Evolutionary conservation across 2,888 invertebrate genomes (phyloP).

Genomic region (Halictus ligatus): DNA sequence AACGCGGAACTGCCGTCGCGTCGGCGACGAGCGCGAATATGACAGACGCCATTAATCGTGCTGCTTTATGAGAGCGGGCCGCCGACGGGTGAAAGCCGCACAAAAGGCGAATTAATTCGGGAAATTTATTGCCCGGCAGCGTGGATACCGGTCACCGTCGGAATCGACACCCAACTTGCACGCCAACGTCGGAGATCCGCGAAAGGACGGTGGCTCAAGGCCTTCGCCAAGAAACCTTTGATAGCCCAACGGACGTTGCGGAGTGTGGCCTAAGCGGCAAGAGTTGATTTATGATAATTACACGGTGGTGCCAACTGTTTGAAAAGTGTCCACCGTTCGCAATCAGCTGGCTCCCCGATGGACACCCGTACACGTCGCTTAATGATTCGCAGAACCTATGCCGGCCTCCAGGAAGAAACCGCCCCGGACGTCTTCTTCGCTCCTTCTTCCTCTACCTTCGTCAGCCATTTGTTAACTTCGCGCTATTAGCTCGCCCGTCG

Average conservation of each 20-base stretch:
- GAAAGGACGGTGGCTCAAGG: conserved; percentile 32
- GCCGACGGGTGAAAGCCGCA: conserved; percentile 52
- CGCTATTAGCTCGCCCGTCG: conserved; percentile 3
- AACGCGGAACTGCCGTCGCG: conserved; percentile 34
- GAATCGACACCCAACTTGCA: conserved; percentile 45
- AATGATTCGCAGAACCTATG: conserved; percentile 77
- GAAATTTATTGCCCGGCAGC: conserved; percentile 70
- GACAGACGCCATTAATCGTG: conserved; percentile 66
- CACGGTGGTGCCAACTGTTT: conserved; percentile 72
- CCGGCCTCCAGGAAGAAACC: conserved; percentile 51
- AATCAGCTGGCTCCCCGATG: conserved; percentile 58
- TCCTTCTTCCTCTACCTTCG: neutral
- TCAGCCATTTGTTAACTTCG: conserved; percentile 18
- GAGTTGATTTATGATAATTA: conserved; percentile 81
- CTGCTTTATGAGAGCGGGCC: conserved; percentile 58
- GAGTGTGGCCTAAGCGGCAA: conserved; percentile 45
- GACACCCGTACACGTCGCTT: conserved; percentile 57
- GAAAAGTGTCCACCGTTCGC: conserved; percentile 62
- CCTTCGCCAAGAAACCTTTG: conserved; percentile 56
- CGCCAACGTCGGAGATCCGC: conserved; percentile 7
- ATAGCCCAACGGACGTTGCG: conserved; percentile 36
- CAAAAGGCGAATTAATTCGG: conserved; percentile 80
- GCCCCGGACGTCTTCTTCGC: conserved; percentile 32
- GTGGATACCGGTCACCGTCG: conserved; percentile 40
- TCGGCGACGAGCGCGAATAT: conserved; percentile 46